Base-by-base conservation (phyloP, 2,113 vertebrate genomes). In the Tupaia tana region DNA sequence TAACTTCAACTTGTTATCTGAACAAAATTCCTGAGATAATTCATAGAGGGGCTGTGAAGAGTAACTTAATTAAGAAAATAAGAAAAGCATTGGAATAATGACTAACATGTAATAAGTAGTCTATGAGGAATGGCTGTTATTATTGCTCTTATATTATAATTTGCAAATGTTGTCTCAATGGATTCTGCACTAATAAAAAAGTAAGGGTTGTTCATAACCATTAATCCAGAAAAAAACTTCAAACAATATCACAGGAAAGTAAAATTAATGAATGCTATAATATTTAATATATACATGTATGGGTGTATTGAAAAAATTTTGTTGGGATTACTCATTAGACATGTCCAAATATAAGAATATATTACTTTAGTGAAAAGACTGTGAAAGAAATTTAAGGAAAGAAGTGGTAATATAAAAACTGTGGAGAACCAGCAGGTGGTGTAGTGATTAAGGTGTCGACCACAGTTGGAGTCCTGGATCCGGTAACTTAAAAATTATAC, bases 21-120 rank as follows among this genome's bases (percentile, higher is more conserved):
- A 95, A 61, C 9, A 73, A 94, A 29, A 93, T 56, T 71, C 88
- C 83, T 64, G 25, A 93, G 34, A n/a, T 84, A 25, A 19, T 8
- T 56, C 12, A 34, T 7, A 24, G 52, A 15, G 43, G 73, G 9
- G 5, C 9, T 93, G 6, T 15, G 9, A 90, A 81, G 29, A 78
- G 78, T n/a, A 83, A 88, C 61, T 78, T 77, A 90, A 87, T 73
- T 64, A 95, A 34, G 54, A 81, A 87, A 77, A 81, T 22, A 31
- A 34, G 52, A 69, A 82, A 7, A 56, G 12, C 6, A 54, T 66
- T 10, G 25, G 14, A 85, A 67, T 11, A 67, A 29, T 2, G 18
- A 34, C 18, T 43, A 22, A 20, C 11, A 91, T 18, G 31, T 34
- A 54, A 6, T 79, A 66, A 89, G 20, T 34, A 56, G 29, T 59